These are phyloP conservation scores for Rhinopomastus cyanomelas DNA, from an alignment of 2,113 vertebrate genomes.

Conservation along the genomic window DNA sequence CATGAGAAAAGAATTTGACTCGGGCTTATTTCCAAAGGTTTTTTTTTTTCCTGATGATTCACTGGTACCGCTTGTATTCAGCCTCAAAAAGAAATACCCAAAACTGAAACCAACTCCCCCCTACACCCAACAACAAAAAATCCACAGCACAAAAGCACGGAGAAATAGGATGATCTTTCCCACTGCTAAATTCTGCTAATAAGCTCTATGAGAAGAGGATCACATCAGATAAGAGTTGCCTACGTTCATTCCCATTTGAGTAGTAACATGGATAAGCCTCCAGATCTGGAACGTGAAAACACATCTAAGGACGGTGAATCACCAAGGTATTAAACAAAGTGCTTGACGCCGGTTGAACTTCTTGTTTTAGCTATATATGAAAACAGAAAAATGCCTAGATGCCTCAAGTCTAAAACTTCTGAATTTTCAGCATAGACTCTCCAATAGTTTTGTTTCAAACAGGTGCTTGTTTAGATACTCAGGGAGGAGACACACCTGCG, in stretches of 20 bases:
- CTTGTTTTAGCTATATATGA: not conserved
- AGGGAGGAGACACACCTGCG: slow-evolving; percentile 72
- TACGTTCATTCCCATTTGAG: slow-evolving; percentile 4
- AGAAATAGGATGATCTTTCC: slow-evolving; percentile 31
- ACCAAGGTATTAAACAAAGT: not conserved
- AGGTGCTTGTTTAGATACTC: slow-evolving; percentile 71
- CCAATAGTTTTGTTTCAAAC: not conserved
- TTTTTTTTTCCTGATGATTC: slow-evolving; percentile 41
- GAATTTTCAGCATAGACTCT: not conserved
- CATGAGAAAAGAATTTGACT: slow-evolving; percentile 55
- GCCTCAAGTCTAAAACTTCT: not conserved
- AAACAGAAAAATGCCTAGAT: not conserved
- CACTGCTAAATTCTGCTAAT: slow-evolving; percentile 68
- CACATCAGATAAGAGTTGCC: not conserved
- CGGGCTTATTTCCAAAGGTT: slow-evolving; percentile 58
- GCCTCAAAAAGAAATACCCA: slow-evolving; percentile 62
- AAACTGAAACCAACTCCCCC: slow-evolving; percentile 15
- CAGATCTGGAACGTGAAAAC: not conserved
- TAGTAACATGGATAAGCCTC: not conserved
- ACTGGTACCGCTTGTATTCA: slow-evolving; percentile 58
- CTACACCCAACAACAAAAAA: slow-evolving; percentile 51
- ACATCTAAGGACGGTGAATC: not conserved
- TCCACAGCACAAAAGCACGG: slow-evolving; percentile 21
- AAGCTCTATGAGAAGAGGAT: slow-evolving; percentile 43
- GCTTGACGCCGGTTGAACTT: not conserved